Evolutionary conservation across 2,888 invertebrate species (phyloP).

Genomic region (Eupithecia subfuscata): DNA sequence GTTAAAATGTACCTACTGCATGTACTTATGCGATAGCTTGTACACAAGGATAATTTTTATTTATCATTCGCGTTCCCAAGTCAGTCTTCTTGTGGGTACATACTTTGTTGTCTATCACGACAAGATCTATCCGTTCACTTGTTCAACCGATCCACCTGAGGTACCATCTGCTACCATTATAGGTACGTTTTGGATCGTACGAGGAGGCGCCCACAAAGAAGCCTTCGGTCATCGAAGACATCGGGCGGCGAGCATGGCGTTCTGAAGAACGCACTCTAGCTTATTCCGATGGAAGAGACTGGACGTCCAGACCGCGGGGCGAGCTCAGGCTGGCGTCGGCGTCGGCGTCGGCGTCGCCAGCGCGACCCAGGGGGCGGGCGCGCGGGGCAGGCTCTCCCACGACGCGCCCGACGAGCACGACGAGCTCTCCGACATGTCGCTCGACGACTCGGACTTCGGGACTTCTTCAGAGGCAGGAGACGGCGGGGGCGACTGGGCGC

Average conservation of each 20-base stretch:
- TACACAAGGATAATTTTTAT: no score
- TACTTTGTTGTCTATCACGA: no score
- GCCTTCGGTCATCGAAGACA: conserved; percentile 2
- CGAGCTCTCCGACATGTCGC: background rate
- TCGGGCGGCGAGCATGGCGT: background rate
- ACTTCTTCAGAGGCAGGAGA: background rate
- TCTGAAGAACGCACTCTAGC: background rate
- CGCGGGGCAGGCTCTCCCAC: background rate
- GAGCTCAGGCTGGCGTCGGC: background rate
- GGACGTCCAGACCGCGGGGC: background rate
- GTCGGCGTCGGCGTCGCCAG: conserved; percentile 1
- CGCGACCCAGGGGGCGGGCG: background rate
- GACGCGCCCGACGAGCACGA: background rate
- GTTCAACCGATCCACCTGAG: no score
- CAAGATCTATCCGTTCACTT: no score
- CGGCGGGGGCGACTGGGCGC: background rate
- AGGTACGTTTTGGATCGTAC: background rate
- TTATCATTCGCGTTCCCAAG: no score
- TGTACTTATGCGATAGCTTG: no score
- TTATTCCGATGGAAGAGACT: background rate
- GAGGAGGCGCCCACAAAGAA: background rate
- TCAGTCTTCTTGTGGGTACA: no score
- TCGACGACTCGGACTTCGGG: background rate
- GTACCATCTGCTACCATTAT: background rate
- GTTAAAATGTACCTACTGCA: no score